Conservation (phyloP, 1,140 invertebrate genomes). For the Octopus sinensis region DNA sequence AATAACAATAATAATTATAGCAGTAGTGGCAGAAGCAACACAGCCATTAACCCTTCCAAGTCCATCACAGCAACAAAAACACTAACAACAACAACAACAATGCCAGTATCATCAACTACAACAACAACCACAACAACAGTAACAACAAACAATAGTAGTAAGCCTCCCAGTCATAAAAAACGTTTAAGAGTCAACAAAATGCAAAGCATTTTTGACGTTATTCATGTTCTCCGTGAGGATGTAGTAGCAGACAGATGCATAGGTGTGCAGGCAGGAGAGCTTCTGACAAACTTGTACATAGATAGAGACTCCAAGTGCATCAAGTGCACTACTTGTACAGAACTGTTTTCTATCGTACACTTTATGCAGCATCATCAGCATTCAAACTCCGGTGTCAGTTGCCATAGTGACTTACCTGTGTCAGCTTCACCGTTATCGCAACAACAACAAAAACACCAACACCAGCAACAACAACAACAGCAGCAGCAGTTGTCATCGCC, state of each 20-base stretch:
- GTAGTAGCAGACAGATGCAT: background rate
- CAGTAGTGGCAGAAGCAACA: no score
- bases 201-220: background rate
- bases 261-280: conserved; percentile 38
- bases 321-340: conserved; percentile 43
- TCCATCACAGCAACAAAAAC: no score
- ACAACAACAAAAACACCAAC: background rate
- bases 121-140: background rate
- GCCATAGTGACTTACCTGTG: background rate
- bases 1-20: no score
- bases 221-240: background rate
- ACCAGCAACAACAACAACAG: background rate
- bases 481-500: no score
- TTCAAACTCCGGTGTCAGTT: conserved; percentile 1
- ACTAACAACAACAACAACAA: background rate
- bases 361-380: conserved; percentile 50
- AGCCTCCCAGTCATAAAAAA: no score
- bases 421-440: no score
- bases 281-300: conserved; percentile 44
- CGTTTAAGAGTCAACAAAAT: background rate
- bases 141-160: no score
- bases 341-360: conserved; percentile 43
- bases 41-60: no score
- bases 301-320: conserved; percentile 42
- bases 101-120: background rate